These are phyloP conservation scores for Harpagoxenus sublaevis DNA, from an alignment of 2,888 invertebrate genomes.

Conservation along the genomic window DNA sequence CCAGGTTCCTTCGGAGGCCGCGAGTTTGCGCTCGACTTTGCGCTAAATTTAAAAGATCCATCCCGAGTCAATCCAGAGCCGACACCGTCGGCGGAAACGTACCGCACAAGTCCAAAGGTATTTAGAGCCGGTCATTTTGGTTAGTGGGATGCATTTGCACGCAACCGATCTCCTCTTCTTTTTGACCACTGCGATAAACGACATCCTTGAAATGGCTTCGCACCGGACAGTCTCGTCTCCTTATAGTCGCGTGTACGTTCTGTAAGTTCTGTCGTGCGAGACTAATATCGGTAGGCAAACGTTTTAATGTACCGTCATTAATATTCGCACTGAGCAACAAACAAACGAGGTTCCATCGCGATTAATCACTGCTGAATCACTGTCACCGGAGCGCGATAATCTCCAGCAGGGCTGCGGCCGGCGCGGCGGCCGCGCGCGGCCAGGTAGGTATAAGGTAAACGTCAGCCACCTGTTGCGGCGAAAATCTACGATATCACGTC, in stretches of 20 bases:
- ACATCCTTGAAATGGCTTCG: conserved; percentile 61
- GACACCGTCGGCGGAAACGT: conserved; percentile 42
- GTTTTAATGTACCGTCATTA: conserved; percentile 15
- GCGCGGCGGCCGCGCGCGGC: no score
- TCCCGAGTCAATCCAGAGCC: neutral
- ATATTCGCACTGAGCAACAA: neutral
- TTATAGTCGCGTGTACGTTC: neutral
- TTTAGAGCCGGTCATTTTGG: conserved; percentile 47
- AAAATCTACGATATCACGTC: conserved; percentile 46
- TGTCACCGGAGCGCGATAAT: conserved; percentile 29
- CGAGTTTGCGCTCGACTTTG: neutral
- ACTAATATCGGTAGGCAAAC: neutral
- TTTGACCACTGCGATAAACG: conserved; percentile 58
- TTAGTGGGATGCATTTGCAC: conserved; percentile 46
- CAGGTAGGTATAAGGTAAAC: conserved; percentile 11
- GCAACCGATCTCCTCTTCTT: conserved; percentile 44
- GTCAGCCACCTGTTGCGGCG: conserved; percentile 70
- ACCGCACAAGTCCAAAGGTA: conserved; percentile 65
- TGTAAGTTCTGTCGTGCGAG: neutral
- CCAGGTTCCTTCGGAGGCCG: no score
- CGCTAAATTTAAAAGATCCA: neutral
- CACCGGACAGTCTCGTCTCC: neutral
- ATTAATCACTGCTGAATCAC: conserved; percentile 43
- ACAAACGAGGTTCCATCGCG: neutral
- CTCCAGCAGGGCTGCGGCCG: conserved; percentile 2